Evolutionary conservation across 2,888 invertebrate species (phyloP), one percentile per base, ranked within the genome.

Genomic region (Neoscelio sp.): DNA sequence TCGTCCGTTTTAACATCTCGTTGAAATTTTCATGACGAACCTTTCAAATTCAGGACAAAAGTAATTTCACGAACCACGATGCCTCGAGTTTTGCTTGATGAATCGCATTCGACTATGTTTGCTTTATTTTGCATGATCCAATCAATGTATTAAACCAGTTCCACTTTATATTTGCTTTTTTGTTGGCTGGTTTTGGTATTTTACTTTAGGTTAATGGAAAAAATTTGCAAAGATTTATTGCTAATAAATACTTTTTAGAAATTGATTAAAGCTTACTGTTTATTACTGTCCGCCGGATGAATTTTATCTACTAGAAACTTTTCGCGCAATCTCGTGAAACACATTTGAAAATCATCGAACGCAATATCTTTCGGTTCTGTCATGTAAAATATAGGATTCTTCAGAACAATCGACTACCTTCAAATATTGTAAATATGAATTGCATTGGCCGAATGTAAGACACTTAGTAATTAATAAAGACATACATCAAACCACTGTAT

Each of bases 401-500:
- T 17, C 18, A 44, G 26, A 30, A 28, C 30, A 4, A 15, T 23
- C 33, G 52, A 60, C 42, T 48, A 52, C 50, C 33, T 70, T 50
- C 12, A 38, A 70, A 60, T 48, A 52, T 50, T 35, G 33, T 44
- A 40, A 48, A 46, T 60, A 52, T 18, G 44, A 48, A 73, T 70
- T 73, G 38, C 46, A 30, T 48, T 13, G 54, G 48, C 28, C 26
- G 38, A 13, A 50, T 48, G 56, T 62, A 20, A 46, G 42, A 71
- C 60, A 35, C 79, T 60, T 70, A 10, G 17, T 30, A 54, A 79
- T 76, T 80, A 81, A 83, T 82, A 79, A 78, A 82, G 80, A 83
- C 83, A 76, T 71, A 50, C 38, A 30, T 20, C 52, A 67, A 50
- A 44, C 15, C 12, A 20, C 12, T 20, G 13, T 12, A 38, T 33